Evolutionary conservation across 2,888 invertebrate species (phyloP), one percentile per base, ranked within the genome.

Genomic region (Harpalus rubripes): DNA sequence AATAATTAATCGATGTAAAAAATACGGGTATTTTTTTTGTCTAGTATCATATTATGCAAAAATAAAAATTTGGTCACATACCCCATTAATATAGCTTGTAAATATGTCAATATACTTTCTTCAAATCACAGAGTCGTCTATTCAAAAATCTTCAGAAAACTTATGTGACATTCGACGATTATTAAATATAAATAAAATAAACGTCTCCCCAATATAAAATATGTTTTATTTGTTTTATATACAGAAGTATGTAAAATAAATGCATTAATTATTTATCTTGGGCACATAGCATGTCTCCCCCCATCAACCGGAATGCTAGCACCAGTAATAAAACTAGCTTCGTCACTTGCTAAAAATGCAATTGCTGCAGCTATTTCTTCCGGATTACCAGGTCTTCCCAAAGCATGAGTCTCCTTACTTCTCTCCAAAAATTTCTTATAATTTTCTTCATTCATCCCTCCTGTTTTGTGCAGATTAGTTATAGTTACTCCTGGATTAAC

Each of bases 401-500:
- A 91, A 0, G 99, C 97, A 93, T 99, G 99, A 0, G 98, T 99
- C 74, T 94, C 94, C 90, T 96, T 96, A 1, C 94, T 94, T 86
- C 95, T 95, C 88, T 97, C 96, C 87, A 98, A 92, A 91, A 99
- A 99, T 89, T 94, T 94, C 52, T 93, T 93, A 90, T 99, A 97
- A 58, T 96, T 94, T 86, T 96, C 95, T 15, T 96, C 95, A 86
- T 92, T 94, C 93, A 99, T 94, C 12, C 99, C 99, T 32, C 96
- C 96, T 84, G 96, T 93, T 89, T 94, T 95, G 88, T 99, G 98
- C 52, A 98, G 91, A 90, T 98, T 96, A 0, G 98, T 99, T 0
- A 96, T 90, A 15, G 96, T 95, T 0, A 99, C 98, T 79, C 99
- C 99, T n/a, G 99, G 99, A 91, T 98, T 98, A 0, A 98, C 97